Base-by-base conservation (phyloP, 2,888 invertebrate species). In the Thera obeliscata region DNA sequence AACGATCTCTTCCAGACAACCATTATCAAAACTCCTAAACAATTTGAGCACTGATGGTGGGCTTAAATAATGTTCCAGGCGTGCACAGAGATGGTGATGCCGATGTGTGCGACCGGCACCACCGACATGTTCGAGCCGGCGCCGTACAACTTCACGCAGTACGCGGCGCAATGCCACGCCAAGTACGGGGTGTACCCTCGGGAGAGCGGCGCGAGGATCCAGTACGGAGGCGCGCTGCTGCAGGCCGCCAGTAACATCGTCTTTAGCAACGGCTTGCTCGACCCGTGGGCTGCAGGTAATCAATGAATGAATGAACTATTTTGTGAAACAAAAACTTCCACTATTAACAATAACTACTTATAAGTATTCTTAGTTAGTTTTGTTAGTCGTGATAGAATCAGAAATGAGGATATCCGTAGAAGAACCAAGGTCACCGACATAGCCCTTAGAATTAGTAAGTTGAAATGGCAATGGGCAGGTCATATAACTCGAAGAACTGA, bases 31-130 rank as follows among this genome's bases (percentile, higher is more conserved):
- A 22, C 22, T 22, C 5, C 0, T 38, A 5, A 4, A 41, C 41
- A 7, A 0, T 41, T 7, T 41, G 41, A 7, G 41, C 5, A 7
- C 7, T 41, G 0, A 7, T 6, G 7, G 7, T 7, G 41, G 7
- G 41, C 41, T 38, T 3, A 4, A 41, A 46, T 1, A 9, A 2
- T 46, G 67, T 65, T 76, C 1, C 92, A 98, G 96, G 95, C 97
- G 0, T 99, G 99, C 83, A 98, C 98, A 36, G 99, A 99, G 89
- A 98, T 99, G 97, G 96, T 98, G 69, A 98, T 99, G 98, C 99
- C 99, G 0, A 96, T 97, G 94, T 99, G 99, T 87, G 91, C 95
- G 7, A 95, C 95, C 74, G 97, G 96, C 52, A 87, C 93, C 1
- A 91, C 94, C 8, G 98, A 98, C 81, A 98, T 99, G 97, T 98